Conservation (phyloP, 2,113 vertebrate species). For the Mustelus asterias region DNA sequence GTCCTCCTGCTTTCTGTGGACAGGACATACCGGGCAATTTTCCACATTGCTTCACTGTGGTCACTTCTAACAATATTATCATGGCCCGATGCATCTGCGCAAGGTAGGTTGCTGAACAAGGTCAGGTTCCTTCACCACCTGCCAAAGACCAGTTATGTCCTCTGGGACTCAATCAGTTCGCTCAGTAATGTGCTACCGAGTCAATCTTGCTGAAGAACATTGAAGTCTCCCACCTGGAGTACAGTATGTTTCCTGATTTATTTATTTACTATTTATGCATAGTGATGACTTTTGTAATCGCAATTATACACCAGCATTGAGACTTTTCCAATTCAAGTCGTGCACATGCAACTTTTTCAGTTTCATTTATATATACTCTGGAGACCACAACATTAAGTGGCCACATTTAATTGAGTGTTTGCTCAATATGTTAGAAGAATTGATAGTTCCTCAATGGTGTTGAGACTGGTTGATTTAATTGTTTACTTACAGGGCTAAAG, state of each 20-base stretch:
- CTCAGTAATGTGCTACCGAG: too few relatives aligned
- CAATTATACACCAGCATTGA: too few relatives aligned
- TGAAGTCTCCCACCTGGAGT: neutral
- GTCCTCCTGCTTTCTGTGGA: too few relatives aligned
- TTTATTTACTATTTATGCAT: neutral
- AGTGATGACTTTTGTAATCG: neutral
- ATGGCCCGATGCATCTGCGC: too few relatives aligned
- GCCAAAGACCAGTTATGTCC: too few relatives aligned
- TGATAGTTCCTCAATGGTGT: neutral
- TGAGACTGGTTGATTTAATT: neutral
- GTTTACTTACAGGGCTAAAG: neutral
- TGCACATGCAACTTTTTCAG: neutral
- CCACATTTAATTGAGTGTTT: neutral
- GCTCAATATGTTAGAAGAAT: neutral
- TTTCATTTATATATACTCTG: neutral
- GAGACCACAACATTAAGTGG: neutral
- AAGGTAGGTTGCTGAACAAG: too few relatives aligned
- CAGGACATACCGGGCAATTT: too few relatives aligned
- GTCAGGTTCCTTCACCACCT: too few relatives aligned
- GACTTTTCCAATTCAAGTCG: neutral
- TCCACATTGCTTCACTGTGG: too few relatives aligned
- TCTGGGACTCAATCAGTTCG: too few relatives aligned
- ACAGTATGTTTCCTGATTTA: neutral
- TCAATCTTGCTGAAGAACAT: too few relatives aligned
- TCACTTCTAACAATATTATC: too few relatives aligned